Percentiles rank a stretch among this genome's conserved stretches.
Conservation (phyloP, 2,113 vertebrate species). For the Hemiprocne comata region DNA sequence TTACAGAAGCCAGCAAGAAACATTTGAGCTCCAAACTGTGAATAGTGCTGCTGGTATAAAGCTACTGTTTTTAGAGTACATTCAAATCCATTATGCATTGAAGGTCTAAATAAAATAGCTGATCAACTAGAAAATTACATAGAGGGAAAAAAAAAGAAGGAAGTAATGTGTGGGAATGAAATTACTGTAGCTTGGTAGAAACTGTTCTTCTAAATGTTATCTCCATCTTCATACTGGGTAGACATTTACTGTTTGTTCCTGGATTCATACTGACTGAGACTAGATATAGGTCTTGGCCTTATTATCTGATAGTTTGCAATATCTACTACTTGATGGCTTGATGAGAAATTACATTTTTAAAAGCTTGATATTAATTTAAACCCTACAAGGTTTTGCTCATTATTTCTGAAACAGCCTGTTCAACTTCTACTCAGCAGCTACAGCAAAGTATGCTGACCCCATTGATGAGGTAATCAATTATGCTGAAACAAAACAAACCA, state of each 20-base stretch:
- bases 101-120: background rate
- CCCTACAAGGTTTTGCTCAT: slow-evolving; percentile 16
- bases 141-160: background rate
- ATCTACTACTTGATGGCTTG: slow-evolving; percentile 35
- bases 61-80: background rate
- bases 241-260: background rate
- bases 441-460: slow-evolving; percentile 46
- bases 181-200: background rate
- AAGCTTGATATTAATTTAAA: slow-evolving; percentile 48
- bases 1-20: background rate
- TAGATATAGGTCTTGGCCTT: slow-evolving; percentile 40
- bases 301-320: slow-evolving; percentile 16
- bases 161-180: background rate
- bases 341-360: slow-evolving; percentile 62
- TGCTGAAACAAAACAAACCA: slow-evolving; percentile 50
- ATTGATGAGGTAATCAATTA: slow-evolving; percentile 69
- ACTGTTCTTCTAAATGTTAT: background rate
- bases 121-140: background rate
- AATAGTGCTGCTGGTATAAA: background rate
- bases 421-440: slow-evolving; percentile 35
- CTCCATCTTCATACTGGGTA: background rate
- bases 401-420: slow-evolving; percentile 24
- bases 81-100: background rate
- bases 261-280: background rate
- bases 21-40: background rate